A percentile compares a stretch with the other conserved stretches of the same genome.
Conservation (phyloP, 2,113 vertebrate genomes). For the Xiphias gladius region DNA sequence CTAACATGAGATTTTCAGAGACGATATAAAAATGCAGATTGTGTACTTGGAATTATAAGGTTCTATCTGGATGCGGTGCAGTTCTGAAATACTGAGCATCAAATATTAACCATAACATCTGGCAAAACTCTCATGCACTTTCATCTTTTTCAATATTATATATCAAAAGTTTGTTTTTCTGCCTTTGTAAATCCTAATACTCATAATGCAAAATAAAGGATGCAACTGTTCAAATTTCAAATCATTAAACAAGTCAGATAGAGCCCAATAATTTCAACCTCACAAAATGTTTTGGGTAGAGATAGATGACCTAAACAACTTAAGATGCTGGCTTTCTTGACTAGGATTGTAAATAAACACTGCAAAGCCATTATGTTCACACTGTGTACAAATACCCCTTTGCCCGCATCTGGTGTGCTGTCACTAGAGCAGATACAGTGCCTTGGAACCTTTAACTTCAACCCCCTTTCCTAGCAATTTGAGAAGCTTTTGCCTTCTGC, state of each 20-base stretch:
- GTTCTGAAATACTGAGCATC: background rate
- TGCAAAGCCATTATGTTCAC: background rate
- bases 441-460: background rate
- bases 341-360: background rate
- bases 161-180: background rate
- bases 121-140: background rate
- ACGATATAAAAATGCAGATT: background rate
- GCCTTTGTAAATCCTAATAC: background rate
- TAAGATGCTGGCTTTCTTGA: background rate
- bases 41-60: slow-evolving; percentile 18
- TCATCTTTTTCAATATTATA: background rate
- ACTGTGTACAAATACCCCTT: background rate
- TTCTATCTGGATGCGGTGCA: background rate
- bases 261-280: slow-evolving; percentile 2
- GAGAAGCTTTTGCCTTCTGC: slow-evolving; percentile 69
- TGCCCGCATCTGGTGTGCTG: background rate
- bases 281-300: background rate
- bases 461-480: background rate
- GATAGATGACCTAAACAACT: background rate
- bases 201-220: background rate
- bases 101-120: slow-evolving; percentile 25
- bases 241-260: background rate
- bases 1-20: background rate
- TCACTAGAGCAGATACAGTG: background rate
- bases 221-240: background rate